Evolutionary conservation across 1,140 invertebrate species (phyloP).

Genomic region (Lasioglossum albipes): DNA sequence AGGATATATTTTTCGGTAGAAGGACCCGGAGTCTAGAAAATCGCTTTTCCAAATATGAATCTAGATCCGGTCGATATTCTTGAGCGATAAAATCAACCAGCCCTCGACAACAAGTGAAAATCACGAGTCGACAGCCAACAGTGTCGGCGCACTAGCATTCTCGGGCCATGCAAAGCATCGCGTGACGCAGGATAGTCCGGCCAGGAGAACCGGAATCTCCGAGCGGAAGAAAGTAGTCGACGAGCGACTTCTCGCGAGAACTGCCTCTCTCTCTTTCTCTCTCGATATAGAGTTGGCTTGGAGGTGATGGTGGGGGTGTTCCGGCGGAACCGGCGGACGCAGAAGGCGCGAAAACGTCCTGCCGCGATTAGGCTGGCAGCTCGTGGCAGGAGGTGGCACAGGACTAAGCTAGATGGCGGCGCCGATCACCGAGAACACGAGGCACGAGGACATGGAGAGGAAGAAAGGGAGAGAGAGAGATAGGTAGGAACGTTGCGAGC

Average conservation of each 20-base stretch:
- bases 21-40: no score
- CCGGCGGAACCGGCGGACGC: slow-evolving; percentile 64
- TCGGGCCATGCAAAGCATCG: no score
- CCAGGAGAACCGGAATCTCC: not conserved
- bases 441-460: slow-evolving; percentile 20
- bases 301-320: slow-evolving; percentile 20
- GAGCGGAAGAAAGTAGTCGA: not conserved
- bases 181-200: no score
- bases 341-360: slow-evolving; percentile 74
- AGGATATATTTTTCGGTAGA: no score
- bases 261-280: not conserved
- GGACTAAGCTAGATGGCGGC: slow-evolving; percentile 70
- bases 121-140: no score
- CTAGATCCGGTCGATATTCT: no score
- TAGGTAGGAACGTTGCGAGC: slow-evolving; percentile 34
- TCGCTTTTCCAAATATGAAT: no score
- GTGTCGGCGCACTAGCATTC: no score
- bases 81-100: no score
- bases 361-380: slow-evolving; percentile 73
- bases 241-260: slow-evolving; percentile 25
- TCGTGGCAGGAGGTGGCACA: slow-evolving; percentile 73
- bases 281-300: not conserved
- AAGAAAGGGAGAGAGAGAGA: slow-evolving; percentile 22
- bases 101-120: no score
- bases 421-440: slow-evolving; percentile 31